Percentiles rank a stretch among this genome's conserved stretches.
Conservation (phyloP, 30 jellyfish, hydroid and myxozoan genomes). For the Phacellophora camtschatica region DNA sequence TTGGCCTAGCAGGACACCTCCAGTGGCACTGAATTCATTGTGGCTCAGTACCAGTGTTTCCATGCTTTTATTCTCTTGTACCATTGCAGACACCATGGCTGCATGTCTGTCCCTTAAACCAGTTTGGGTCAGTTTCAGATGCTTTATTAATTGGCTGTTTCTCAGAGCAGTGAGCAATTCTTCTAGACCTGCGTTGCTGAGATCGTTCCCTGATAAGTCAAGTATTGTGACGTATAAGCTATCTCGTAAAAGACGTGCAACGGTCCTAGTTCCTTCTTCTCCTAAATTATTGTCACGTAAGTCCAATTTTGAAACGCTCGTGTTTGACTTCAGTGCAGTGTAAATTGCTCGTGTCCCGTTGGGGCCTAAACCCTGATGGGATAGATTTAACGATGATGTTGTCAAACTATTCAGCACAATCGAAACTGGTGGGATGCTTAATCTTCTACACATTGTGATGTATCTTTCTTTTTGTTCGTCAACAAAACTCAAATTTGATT, state of each 20-base stretch:
- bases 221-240: conserved; percentile 26
- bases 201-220: conserved; percentile 38
- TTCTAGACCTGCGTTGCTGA: conserved; percentile 43
- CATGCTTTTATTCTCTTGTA: conserved; percentile 11
- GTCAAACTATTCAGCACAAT: conserved; percentile 33
- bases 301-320: conserved; percentile 34
- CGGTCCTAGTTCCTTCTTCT: conserved; percentile 25
- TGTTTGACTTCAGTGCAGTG: conserved; percentile 32
- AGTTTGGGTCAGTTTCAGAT: conserved; percentile 53
- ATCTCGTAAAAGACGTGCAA: conserved; percentile 37
- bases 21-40: conserved; percentile 43
- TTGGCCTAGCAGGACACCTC: conserved; percentile 35
- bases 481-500: not conserved
- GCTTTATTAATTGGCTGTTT: not conserved
- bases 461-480: conserved; percentile 57
- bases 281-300: conserved; percentile 57
- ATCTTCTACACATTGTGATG: conserved; percentile 16
- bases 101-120: conserved; percentile 69
- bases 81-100: conserved; percentile 10
- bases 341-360: conserved; percentile 49
- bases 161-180: conserved; percentile 19
- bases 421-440: conserved; percentile 53
- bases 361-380: conserved; percentile 66
- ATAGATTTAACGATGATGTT: not conserved
- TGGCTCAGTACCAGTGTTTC: conserved; percentile 15